These are phyloP conservation scores for Rhaphigaster nebulosa DNA, from an alignment of 2,888 invertebrate genomes.

Conservation along the genomic window DNA sequence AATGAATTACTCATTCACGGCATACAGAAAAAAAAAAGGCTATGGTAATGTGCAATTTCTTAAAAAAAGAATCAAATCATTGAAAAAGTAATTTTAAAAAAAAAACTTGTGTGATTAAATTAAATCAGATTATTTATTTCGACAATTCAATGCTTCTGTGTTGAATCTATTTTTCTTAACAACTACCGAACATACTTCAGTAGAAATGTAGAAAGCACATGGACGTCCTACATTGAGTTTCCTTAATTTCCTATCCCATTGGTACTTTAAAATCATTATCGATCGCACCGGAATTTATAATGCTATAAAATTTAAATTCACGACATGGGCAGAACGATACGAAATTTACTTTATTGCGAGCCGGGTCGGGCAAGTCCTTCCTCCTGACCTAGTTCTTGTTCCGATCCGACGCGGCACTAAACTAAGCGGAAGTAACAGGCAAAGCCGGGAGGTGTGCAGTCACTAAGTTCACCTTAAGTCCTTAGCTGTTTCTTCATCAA, in stretches of 20 bases:
- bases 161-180: too few species aligned
- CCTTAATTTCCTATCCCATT: not conserved
- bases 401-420: constrained; percentile 28
- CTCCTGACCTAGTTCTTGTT: constrained; percentile 29
- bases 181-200: too few species aligned
- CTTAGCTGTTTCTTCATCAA: constrained; percentile 46
- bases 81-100: too few species aligned
- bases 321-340: not conserved
- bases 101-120: too few species aligned
- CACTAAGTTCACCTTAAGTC: constrained; percentile 38
- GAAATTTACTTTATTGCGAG: constrained; percentile 9
- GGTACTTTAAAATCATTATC: not conserved
- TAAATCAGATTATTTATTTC: too few species aligned
- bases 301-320: not conserved
- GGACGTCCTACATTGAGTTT: too few species aligned
- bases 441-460: constrained; percentile 39
- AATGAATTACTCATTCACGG: too few species aligned
- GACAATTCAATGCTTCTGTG: too few species aligned
- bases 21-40: too few species aligned
- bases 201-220: too few species aligned
- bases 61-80: too few species aligned
- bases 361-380: not conserved
- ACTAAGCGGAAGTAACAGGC: constrained; percentile 31
- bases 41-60: too few species aligned
- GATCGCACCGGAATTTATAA: not conserved